Conservation (phyloP, 1,140 invertebrate species). For the Orius insidiosus region DNA sequence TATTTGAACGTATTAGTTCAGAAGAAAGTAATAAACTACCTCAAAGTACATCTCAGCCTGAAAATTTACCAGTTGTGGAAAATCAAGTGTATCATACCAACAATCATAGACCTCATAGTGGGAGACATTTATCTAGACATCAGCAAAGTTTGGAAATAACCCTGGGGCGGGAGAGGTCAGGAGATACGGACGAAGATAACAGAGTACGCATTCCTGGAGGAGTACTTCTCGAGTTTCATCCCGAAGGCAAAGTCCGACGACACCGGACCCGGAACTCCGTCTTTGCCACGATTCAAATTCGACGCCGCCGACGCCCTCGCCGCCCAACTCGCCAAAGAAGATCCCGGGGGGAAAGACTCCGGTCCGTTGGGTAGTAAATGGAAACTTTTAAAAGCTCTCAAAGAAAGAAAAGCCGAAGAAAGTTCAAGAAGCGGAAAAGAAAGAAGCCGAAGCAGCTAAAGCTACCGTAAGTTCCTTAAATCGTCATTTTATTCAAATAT, state of each 20-base stretch:
- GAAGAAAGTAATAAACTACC: conserved; percentile 17
- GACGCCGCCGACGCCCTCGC: conserved; percentile 24
- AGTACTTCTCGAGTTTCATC: conserved; percentile 74
- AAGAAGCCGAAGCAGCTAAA: conserved; percentile 30
- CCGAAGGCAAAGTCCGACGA: conserved; percentile 59
- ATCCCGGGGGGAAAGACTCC: conserved; percentile 23
- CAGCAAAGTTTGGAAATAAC: conserved; percentile 69
- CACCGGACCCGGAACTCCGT: conserved; percentile 23
- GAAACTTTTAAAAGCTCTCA: conserved; percentile 74
- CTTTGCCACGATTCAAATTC: conserved; percentile 36
- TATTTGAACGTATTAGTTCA: conserved; percentile 20
- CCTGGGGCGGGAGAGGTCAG: conserved; percentile 32
- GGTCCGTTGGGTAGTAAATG: conserved; percentile 60
- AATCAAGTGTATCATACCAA: conserved; percentile 1
- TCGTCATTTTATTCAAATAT: too few species aligned
- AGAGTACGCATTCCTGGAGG: conserved; percentile 69
- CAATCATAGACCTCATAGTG: conserved; percentile 25
- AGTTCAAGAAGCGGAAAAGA: conserved; percentile 41
- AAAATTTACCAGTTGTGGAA: conserved; percentile 15
- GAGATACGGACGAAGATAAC: conserved; percentile 55
- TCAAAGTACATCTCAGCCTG: conserved; percentile 5
- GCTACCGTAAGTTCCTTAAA: conserved; percentile 21
- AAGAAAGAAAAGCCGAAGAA: conserved; percentile 79
- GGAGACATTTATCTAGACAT: conserved; percentile 43
- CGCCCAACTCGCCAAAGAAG: conserved; percentile 25